Base-by-base conservation (phyloP, 2,888 invertebrate species). In the Euphydryas editha region DNA sequence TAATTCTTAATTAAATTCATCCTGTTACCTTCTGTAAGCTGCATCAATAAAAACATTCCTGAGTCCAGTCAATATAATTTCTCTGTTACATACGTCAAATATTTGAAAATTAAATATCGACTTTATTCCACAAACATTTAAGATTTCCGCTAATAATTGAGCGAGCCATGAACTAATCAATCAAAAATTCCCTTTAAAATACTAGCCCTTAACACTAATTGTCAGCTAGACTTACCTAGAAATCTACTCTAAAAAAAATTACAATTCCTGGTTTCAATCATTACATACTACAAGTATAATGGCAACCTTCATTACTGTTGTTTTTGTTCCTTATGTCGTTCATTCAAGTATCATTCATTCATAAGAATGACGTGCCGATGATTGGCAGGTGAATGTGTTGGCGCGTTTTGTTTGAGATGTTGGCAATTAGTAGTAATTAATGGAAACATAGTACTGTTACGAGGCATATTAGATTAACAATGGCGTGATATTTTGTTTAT, bases 351-450 rank as follows among this genome's bases (percentile, higher is more conserved):
- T 56, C 59, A 21, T 54, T 60, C 60, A 59, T 60, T 65, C 60
- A 60, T 24, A 59, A 55, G 65, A 64, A 65, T 65, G 65, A 65
- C 65, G 56, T 39, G 59, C n/a, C 37, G 59, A 67, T 69, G 72
- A 72, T 69, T 71, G 72, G 67, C 72, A 66, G 71, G 56, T 67
- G 69, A 71, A 72, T 72, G 71, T 59, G 62, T 37, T 44, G 54
- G 18, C 62, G 46, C 58, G 51, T 39, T 58, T 47, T 57, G 18
- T 65, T 47, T 47, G 47, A 47, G 47, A 56, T 57, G 47, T 47
- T 56, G 18, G 47, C 60, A 46, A 65, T 65, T 65, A 60, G 55
- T 37, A 37, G 51, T 66, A 66, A 66, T 66, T 66, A 66, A 56
- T 42, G 56, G 58, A 20, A 44, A 20, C 44, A 37, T 36, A 30